Conservation (phyloP, 2,888 invertebrate species). For the Idaea biselata region DNA sequence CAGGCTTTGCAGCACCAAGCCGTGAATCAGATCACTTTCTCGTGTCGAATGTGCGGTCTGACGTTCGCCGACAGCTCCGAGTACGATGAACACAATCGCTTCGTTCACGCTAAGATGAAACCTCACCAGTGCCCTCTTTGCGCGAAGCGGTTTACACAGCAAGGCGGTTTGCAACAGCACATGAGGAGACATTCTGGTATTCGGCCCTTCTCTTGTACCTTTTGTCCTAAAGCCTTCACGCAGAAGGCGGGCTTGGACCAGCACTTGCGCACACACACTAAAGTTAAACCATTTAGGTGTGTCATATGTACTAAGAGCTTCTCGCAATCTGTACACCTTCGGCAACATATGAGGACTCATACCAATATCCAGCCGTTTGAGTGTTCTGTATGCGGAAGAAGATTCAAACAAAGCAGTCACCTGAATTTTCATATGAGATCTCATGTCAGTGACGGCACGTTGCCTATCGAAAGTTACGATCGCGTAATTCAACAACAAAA, state of each 20-base stretch:
- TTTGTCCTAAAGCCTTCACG: slow-evolving; percentile 70
- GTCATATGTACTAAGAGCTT: slow-evolving; percentile 71
- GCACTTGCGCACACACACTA: slow-evolving; percentile 72
- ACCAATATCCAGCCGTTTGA: slow-evolving; percentile 75
- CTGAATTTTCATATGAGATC: slow-evolving; percentile 73
- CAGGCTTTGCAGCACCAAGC: slow-evolving; percentile 38
- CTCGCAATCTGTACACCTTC: slow-evolving; percentile 72
- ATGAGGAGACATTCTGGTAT: slow-evolving; percentile 74
- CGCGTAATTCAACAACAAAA: slow-evolving; percentile 42
- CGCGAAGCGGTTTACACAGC: slow-evolving; percentile 69
- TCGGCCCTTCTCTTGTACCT: slow-evolving; percentile 66
- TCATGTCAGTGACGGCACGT: slow-evolving; percentile 50
- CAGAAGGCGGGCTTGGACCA: slow-evolving; percentile 75
- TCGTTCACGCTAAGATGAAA: slow-evolving; percentile 64
- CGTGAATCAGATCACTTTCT: slow-evolving; percentile 41
- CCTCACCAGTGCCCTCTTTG: slow-evolving; percentile 69
- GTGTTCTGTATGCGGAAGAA: slow-evolving; percentile 61
- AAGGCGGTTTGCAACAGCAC: slow-evolving; percentile 72
- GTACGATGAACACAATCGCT: slow-evolving; percentile 64
- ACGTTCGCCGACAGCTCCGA: slow-evolving; percentile 54
- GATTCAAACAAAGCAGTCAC: slow-evolving; percentile 75
- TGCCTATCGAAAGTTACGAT: slow-evolving; percentile 48
- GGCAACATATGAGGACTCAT: slow-evolving; percentile 76
- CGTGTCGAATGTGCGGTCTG: slow-evolving; percentile 59
- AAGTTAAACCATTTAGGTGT: slow-evolving; percentile 72